Evolutionary conservation across 2,888 invertebrate genomes (phyloP).

Genomic region (Ormyrus pomaceus): DNA sequence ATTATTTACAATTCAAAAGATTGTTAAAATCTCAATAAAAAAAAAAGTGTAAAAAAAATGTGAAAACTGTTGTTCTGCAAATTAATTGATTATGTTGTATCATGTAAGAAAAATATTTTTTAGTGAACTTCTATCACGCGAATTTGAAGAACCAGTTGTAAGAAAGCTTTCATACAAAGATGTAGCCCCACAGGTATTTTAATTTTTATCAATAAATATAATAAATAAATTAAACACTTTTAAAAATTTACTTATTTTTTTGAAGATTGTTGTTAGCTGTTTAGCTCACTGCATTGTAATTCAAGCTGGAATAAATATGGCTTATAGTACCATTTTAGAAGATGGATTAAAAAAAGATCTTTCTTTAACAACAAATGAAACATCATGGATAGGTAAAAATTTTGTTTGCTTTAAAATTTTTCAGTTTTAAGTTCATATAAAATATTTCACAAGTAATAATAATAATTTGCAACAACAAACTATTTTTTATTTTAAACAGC

Average conservation of each 20-base stretch:
- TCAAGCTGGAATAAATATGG: conserved; percentile 79
- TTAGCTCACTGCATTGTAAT: conserved; percentile 77
- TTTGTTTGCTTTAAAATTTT: conserved; percentile 15
- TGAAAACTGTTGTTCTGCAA: conserved; percentile 44
- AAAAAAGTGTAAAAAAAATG: conserved; percentile 40
- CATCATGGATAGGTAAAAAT: conserved; percentile 79
- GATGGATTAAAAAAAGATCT: conserved; percentile 75
- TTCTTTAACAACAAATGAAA: conserved; percentile 71
- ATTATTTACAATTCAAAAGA: conserved; percentile 1
- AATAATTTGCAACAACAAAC: conserved; percentile 13
- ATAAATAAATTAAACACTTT: not conserved
- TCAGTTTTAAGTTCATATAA: not conserved
- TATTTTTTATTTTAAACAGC: conserved; percentile 72
- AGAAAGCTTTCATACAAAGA: conserved; percentile 58
- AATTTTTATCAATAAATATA: conserved; percentile 6
- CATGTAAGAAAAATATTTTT: conserved; percentile 60
- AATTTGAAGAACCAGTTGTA: conserved; percentile 52
- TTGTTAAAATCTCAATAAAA: conserved; percentile 12
- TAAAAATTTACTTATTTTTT: conserved; percentile 12
- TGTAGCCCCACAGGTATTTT: conserved; percentile 61
- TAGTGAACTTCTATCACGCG: conserved; percentile 59
- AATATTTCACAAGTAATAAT: not conserved
- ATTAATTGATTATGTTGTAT: conserved; percentile 55
- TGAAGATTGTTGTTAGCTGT: conserved; percentile 75
- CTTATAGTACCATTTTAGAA: conserved; percentile 78